Percentiles rank a stretch among this genome's conserved stretches.
Conservation (phyloP, 37 sponge, comb jelly and placozoan species). For the Ianthella basta region DNA sequence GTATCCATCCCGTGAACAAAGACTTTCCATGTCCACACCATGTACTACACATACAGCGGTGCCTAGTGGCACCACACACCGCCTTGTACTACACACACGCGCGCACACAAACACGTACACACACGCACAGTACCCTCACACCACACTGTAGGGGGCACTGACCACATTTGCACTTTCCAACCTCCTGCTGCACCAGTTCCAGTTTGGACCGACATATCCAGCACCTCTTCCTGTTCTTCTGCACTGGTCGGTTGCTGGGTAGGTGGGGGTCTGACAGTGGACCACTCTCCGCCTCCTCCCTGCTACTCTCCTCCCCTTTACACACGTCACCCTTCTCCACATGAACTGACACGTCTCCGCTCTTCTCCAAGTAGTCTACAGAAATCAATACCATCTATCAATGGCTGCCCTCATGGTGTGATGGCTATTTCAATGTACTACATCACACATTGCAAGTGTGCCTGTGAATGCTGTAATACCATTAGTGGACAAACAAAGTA, state of each 20-base stretch:
- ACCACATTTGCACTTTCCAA: conserved; percentile 85
- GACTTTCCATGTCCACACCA: no score
- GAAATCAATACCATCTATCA: neutral
- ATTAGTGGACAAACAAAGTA: no score
- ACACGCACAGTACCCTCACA: no score
- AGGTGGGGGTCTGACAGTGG: neutral
- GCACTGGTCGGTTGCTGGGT: conserved; percentile 52
- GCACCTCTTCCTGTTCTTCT: conserved; percentile 80
- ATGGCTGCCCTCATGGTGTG: neutral
- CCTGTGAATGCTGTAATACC: no score
- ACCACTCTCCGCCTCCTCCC: no score
- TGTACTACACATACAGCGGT: no score
- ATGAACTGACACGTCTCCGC: neutral
- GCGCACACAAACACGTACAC: neutral
- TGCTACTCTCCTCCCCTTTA: neutral
- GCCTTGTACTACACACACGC: no score
- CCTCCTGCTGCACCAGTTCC: conserved; percentile 72
- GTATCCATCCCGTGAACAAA: no score
- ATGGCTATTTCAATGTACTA: neutral
- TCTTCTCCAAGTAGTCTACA: conserved; percentile 26
- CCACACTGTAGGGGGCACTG: conserved; percentile 19
- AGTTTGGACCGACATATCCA: conserved; percentile 75
- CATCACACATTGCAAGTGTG: no score
- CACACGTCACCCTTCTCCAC: neutral
- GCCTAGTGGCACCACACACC: no score